Base-by-base conservation (phyloP, 2,797 vertebrate species). In the Poecilia velifera region DNA sequence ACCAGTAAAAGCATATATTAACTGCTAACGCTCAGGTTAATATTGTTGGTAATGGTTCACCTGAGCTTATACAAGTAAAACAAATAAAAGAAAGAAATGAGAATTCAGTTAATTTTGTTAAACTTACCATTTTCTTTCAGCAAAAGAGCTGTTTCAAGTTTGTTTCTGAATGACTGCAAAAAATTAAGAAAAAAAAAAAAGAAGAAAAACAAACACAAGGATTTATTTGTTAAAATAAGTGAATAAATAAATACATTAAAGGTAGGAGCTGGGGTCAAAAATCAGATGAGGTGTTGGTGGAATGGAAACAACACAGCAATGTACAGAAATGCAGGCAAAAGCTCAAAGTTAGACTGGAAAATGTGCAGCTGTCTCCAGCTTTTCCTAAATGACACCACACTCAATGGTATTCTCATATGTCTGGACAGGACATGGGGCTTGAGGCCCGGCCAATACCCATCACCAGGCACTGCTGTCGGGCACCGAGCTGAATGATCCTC, bases 361-460 rank as follows among this genome's bases (percentile, higher is more conserved):
- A 93, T 89, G 82, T 85, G 86, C 78, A 78, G 81, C 84, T 72
- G 79, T 89, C 82, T 94, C 86, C 91, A 93, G 41, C 59, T 80
- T 94, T 91, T 93, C 91, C 94, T 91, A 87, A 89, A 91, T 93
- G 94, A 94, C 94, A 92, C 92, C 87, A 90, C 84, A 90, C 86
- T 87, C 81, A 91, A 93, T 76, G 66, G 85, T 88, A 92, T 95
- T 94, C 91, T 95, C 92, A 91, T 90, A 94, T 93, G 92, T 94
- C 91, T 89, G 89, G 89, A 91, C 82, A 88, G 90, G 92, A 94
- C 86, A 74, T 88, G 93, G 91, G 90, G 91, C 89, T 90, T 94
- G 89, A 82, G 89, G 39, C 76, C 22, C 25, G 3, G 91, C 92
- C 91, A 93, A 88, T 90, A 84, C 91, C 89, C 91, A 90, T 92